Evolutionary conservation across 2,888 invertebrate species (phyloP).

Genomic region (Bembecia ichneumoniformis): DNA sequence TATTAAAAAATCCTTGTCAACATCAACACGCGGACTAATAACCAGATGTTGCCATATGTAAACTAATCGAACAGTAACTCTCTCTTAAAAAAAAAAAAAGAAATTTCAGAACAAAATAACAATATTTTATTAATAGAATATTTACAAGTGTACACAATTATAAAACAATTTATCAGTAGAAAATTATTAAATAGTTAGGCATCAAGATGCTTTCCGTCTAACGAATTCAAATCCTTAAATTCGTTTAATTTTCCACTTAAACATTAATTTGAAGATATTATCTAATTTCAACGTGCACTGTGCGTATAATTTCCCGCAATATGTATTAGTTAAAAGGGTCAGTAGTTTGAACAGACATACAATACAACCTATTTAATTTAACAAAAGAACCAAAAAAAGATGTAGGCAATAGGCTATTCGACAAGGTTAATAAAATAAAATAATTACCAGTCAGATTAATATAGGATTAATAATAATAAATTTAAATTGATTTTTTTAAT

Average conservation of each 20-base stretch:
- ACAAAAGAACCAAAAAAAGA: too few species aligned
- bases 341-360: too few species aligned
- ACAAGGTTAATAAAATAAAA: too few species aligned
- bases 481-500: too few species aligned
- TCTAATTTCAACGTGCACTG: conserved; percentile 18
- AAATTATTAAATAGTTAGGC: background rate
- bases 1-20: too few species aligned
- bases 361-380: too few species aligned
- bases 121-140: background rate
- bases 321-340: conserved; percentile 16
- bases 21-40: too few species aligned
- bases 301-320: conserved; percentile 34
- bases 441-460: too few species aligned
- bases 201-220: background rate
- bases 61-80: too few species aligned
- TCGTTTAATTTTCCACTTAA: conserved; percentile 27
- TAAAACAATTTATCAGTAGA: background rate
- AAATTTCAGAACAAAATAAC: background rate
- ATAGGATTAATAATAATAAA: too few species aligned
- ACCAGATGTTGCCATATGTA: too few species aligned
- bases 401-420: too few species aligned
- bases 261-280: conserved; percentile 18
- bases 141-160: background rate
- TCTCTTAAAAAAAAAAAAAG: background rate
- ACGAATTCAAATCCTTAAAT: conserved; percentile 14